These are phyloP conservation scores for Cheirogaleus major DNA, from an alignment of 2,797 vertebrate genomes.

Conservation along the genomic window DNA sequence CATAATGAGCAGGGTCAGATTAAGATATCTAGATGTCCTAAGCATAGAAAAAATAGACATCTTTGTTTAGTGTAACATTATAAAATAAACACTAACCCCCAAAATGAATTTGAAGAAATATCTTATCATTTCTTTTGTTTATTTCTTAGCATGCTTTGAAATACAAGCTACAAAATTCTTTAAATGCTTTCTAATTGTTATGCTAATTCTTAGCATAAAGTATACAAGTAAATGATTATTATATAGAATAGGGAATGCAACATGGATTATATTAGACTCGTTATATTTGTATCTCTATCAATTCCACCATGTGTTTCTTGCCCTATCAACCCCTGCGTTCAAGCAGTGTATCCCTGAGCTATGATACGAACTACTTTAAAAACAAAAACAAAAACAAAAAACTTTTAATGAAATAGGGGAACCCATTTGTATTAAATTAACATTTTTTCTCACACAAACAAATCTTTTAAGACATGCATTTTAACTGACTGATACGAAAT, in stretches of 20 bases:
- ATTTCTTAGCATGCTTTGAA: neutral
- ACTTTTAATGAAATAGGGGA: neutral
- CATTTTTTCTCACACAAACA: neutral
- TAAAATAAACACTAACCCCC: neutral
- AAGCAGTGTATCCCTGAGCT: neutral
- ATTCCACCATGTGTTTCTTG: neutral
- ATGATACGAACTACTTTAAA: neutral
- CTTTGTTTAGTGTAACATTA: neutral
- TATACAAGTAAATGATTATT: neutral
- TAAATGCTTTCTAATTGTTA: neutral
- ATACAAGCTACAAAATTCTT: neutral
- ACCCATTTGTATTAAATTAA: slow-evolving; percentile 9
- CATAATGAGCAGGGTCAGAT: slow-evolving; percentile 67
- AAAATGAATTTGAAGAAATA: neutral
- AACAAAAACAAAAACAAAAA: neutral
- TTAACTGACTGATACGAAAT: slow-evolving; percentile 19
- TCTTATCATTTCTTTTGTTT: neutral
- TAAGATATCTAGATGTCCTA: slow-evolving; percentile 34
- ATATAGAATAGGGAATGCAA: neutral
- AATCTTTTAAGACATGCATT: neutral
- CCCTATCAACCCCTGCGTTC: neutral
- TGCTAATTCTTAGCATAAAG: neutral
- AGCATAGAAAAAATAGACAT: neutral
- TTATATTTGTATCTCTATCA: neutral
- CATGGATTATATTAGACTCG: neutral